Conservation (phyloP, 2,888 invertebrate species). For the Mesoligia furuncula region DNA sequence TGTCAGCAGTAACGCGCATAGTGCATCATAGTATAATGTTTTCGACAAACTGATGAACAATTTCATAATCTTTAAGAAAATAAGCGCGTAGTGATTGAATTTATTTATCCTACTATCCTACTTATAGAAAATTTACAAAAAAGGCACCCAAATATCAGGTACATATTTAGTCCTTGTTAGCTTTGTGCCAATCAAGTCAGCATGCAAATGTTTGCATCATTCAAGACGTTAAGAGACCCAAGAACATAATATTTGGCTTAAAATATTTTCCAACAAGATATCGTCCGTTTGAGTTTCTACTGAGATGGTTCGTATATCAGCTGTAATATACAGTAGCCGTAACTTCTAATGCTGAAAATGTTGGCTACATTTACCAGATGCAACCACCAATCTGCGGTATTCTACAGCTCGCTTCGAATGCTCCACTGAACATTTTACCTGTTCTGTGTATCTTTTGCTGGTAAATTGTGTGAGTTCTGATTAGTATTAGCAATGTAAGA, state of each 20-base stretch:
- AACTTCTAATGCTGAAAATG: constrained; percentile 36
- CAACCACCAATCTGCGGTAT: constrained; percentile 17
- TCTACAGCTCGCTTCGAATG: neutral
- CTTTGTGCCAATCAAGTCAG: neutral
- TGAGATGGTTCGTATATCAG: constrained; percentile 24
- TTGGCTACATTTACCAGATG: constrained; percentile 49
- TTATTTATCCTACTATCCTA: neutral
- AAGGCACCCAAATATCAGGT: neutral
- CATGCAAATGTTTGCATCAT: neutral
- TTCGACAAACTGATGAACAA: neutral
- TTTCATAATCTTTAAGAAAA: neutral
- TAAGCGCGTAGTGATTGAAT: neutral
- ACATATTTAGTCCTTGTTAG: neutral
- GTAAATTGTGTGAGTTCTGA: neutral
- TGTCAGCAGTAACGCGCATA: neutral
- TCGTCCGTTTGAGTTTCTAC: neutral
- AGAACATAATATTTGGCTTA: neutral
- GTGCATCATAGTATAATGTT: neutral
- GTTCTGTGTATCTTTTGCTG: constrained; percentile 18
- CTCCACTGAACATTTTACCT: constrained; percentile 22
- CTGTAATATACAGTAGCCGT: constrained; percentile 23
- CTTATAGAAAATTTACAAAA: too few relatives aligned
- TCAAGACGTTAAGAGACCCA: neutral
- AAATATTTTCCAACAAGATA: constrained; percentile 21
- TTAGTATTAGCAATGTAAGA: neutral